Conservation (phyloP, 1,140 invertebrate species). For the Muscidifurax raptorellus region DNA sequence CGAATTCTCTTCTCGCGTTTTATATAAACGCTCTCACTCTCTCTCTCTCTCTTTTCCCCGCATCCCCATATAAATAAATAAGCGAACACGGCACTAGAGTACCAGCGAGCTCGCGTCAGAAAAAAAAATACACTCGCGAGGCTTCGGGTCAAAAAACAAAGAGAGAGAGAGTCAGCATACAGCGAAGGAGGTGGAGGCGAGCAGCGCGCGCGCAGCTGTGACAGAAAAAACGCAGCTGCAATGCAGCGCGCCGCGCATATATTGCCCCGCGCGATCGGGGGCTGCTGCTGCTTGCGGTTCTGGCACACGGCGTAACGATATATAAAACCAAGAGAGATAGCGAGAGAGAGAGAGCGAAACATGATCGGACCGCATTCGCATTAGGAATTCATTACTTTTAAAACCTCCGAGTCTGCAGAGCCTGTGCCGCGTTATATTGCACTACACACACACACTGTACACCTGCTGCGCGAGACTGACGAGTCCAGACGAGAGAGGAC, state of each 20-base stretch:
- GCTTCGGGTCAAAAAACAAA: background rate
- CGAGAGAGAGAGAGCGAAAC: constrained; percentile 30
- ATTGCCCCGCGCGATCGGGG: background rate
- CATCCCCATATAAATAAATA: background rate
- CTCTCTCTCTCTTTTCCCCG: background rate
- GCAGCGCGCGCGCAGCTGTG: constrained; percentile 1
- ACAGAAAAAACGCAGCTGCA: constrained; percentile 46
- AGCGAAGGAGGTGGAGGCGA: background rate
- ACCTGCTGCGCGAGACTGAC: constrained; percentile 32
- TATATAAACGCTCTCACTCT: background rate
- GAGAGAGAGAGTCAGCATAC: background rate
- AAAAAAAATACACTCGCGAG: background rate
- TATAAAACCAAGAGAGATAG: background rate
- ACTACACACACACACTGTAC: background rate
- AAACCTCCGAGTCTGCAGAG: background rate
- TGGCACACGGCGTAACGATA: background rate
- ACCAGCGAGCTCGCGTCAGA: background rate
- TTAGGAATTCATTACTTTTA: constrained; percentile 51
- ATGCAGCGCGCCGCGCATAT: background rate
- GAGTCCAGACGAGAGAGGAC: background rate
- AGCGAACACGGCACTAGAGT: background rate
- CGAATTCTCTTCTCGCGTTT: background rate
- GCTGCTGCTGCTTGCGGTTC: background rate
- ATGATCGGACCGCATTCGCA: constrained; percentile 48
- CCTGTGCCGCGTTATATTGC: background rate